Percentiles rank a stretch among this genome's conserved stretches.
Conservation (phyloP, 2,113 vertebrate genomes). For the Erythrocercus mccallii region DNA sequence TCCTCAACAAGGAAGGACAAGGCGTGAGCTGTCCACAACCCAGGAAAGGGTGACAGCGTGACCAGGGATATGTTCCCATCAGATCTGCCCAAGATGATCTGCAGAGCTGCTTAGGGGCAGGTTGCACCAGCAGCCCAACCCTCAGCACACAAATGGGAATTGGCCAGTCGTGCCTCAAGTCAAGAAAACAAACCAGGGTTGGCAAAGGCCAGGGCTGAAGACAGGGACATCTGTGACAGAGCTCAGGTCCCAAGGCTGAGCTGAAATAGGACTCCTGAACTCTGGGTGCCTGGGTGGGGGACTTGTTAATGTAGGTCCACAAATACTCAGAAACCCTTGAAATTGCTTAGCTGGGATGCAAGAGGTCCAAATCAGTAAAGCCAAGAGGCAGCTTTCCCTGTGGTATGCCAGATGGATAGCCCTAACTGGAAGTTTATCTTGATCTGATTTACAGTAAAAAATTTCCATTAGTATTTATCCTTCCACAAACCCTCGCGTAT, state of each 20-base stretch:
- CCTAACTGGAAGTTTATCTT: neutral
- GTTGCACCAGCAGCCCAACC: neutral
- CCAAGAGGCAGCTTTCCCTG: neutral
- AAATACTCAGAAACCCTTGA: neutral
- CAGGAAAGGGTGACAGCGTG: rapidly evolving
- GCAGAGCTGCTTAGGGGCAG: neutral
- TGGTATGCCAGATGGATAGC: neutral
- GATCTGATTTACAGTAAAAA: neutral
- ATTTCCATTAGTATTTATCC: neutral
- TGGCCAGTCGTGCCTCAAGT: neutral
- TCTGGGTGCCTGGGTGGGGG: rapidly evolving
- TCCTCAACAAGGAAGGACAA: neutral
- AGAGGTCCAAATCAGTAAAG: rapidly evolving
- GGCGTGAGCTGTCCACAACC: rapidly evolving
- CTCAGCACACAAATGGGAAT: neutral
- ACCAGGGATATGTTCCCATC: neutral
- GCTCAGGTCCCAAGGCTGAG: neutral
- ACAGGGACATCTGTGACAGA: neutral
- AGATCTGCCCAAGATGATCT: neutral
- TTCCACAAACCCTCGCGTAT: neutral
- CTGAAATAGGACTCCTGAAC: neutral
- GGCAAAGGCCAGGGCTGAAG: neutral
- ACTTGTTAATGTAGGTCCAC: neutral
- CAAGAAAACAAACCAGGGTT: neutral
- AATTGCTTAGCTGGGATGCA: neutral